Conservation (phyloP, 2,888 invertebrate species). For the Acanthacorydalis orientalis region DNA sequence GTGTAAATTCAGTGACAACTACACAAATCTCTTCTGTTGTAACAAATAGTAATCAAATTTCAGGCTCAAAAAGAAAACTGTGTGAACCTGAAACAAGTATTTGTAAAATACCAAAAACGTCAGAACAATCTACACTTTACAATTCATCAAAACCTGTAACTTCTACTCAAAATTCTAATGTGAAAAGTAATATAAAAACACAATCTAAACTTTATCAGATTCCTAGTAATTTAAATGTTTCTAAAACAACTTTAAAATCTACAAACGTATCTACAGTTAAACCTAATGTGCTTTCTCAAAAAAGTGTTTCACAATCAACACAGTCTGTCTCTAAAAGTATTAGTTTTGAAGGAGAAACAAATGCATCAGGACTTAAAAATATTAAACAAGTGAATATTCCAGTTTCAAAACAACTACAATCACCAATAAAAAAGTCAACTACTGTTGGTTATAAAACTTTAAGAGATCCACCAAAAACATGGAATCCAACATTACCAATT, state of each 20-base stretch:
- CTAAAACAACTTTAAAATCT: background rate
- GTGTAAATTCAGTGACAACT: too few species aligned
- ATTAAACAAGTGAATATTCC: slow-evolving; percentile 3
- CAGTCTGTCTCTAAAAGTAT: background rate
- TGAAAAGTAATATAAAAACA: too few species aligned
- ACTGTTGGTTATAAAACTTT: slow-evolving; percentile 38
- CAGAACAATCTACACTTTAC: too few species aligned
- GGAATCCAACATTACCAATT: slow-evolving; percentile 38
- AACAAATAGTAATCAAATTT: too few species aligned
- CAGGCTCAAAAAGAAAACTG: too few species aligned
- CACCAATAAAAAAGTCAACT: slow-evolving; percentile 12
- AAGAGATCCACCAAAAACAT: slow-evolving; percentile 38
- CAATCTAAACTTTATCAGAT: background rate
- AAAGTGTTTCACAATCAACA: background rate
- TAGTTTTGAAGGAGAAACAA: too few species aligned
- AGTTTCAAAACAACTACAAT: slow-evolving; percentile 12
- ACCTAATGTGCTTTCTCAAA: background rate
- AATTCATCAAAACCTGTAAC: too few species aligned
- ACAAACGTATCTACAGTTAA: background rate
- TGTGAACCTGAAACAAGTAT: too few species aligned
- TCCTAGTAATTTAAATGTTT: background rate
- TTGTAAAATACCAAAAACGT: too few species aligned
- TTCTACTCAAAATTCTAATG: too few species aligned
- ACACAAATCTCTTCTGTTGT: too few species aligned
- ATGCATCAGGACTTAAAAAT: too few species aligned